A percentile compares a stretch with the other conserved stretches of the same genome.
These are phyloP conservation scores for Noctua pronuba DNA, from an alignment of 2,888 invertebrate genomes.

Conservation along the genomic window DNA sequence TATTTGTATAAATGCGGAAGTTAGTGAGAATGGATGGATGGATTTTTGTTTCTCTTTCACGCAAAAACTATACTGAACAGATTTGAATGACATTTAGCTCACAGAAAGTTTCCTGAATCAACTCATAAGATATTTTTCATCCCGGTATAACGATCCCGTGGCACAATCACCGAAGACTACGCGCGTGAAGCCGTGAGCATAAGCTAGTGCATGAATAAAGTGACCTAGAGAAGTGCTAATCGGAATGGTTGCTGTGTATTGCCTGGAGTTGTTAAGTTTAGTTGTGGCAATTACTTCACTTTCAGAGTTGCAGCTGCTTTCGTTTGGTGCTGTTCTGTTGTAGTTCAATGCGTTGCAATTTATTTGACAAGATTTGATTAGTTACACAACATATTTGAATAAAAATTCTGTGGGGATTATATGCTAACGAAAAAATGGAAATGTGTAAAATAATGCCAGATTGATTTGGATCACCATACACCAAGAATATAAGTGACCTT, in stretches of 20 bases:
- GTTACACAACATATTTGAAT: not conserved
- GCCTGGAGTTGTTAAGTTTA: not conserved
- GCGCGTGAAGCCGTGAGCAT: not conserved
- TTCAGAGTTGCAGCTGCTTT: not conserved
- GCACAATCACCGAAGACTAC: not conserved
- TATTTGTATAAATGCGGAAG: too few relatives aligned
- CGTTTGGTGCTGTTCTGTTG: not conserved
- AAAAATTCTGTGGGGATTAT: not conserved
- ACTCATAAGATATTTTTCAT: not conserved
- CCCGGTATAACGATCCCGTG: not conserved
- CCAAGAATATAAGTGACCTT: not conserved
- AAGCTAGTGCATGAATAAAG: slow-evolving; percentile 41
- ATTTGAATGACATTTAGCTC: not conserved
- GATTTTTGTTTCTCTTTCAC: too few relatives aligned
- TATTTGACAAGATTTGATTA: not conserved
- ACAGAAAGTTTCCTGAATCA: not conserved
- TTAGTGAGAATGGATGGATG: too few relatives aligned
- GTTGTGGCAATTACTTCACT: not conserved
- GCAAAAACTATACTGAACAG: too few relatives aligned
- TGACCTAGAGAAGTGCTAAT: slow-evolving; percentile 13
- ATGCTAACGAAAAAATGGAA: not conserved
- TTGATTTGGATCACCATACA: not conserved
- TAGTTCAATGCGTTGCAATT: not conserved
- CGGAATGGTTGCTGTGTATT: not conserved
- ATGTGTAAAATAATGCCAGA: not conserved